Evolutionary conservation across 2,888 invertebrate genomes (phyloP).

Genomic region (Netelia fuscicornis): DNA sequence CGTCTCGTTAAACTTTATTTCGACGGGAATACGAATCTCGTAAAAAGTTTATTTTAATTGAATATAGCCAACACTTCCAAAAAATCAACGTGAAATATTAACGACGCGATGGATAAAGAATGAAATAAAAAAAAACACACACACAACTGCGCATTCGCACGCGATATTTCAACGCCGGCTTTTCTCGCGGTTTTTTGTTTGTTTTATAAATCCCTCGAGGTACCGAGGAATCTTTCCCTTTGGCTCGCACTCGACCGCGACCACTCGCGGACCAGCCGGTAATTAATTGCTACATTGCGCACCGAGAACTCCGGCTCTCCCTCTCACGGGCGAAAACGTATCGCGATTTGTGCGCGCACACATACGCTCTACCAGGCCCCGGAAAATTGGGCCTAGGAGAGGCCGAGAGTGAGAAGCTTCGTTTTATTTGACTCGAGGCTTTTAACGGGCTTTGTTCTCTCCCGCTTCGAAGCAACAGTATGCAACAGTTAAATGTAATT

Average conservation of each 20-base stretch:
- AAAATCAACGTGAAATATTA: neutral
- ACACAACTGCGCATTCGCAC: conserved; percentile 11
- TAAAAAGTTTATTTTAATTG: no score
- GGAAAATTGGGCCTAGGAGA: conserved; percentile 23
- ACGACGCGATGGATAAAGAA: neutral
- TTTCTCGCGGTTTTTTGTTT: neutral
- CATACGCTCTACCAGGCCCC: neutral
- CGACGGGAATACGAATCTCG: no score
- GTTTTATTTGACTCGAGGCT: no score
- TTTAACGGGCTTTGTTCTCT: no score
- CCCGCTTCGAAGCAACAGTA: no score
- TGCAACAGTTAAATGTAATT: no score
- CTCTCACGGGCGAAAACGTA: conserved; percentile 53
- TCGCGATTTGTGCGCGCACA: conserved; percentile 17
- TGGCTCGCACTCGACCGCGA: conserved; percentile 3
- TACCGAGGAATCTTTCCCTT: conserved; percentile 6
- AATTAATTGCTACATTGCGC: conserved; percentile 56
- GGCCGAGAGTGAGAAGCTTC: no score
- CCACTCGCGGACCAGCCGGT: conserved; percentile 38
- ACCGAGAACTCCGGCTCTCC: conserved; percentile 40
- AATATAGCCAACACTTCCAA: no score
- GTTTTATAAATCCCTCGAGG: conserved; percentile 59
- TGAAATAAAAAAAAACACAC: neutral
- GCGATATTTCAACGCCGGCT: conserved; percentile 55
- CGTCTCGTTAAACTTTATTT: no score